Evolutionary conservation across 2,113 vertebrate genomes (phyloP), one percentile per base, ranked within the genome.

Genomic region (Ammospiza caudacuta): DNA sequence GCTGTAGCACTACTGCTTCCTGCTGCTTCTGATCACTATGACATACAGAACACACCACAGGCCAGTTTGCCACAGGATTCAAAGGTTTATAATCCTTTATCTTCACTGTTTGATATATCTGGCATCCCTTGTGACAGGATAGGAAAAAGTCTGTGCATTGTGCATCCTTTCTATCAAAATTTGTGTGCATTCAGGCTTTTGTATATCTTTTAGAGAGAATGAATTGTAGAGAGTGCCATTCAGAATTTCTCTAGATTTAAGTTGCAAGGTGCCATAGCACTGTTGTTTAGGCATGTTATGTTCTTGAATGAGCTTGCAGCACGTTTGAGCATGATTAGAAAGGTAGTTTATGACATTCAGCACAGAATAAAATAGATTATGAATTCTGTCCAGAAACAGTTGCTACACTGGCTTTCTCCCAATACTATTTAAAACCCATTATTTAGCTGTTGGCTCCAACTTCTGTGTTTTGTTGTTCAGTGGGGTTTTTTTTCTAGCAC

Each of bases 381-480:
- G 51, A 80, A 89, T 95, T 92, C 70, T 85, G 21, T 87, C 43
- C 67, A 82, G 79, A 57, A 95, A 37, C 49, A 63, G 31, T 78
- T 95, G 52, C 61, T 87, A 10, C 6, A 51, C 63, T 96, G 93
- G 81, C 78, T 91, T 73, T n/a, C 27, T 77, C 51, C 91, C 93
- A 92, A 11, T 55, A 39, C n/a, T 92, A 51, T 96, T 84, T 90
- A 61, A 89, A 92, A 79, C 46, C 52, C 49, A 52, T 82, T 87
- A 87, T 95, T 95, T 94, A 91, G 51, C 70, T 80, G n/a, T 58
- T 95, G 95, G 87, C 70, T 91, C n/a, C 54, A 95, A 46, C 31
- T 89, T 84, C 58, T 82, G 16, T 54, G 49, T 29, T 92, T 87
- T 85, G 54, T 68, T 62, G 27, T 68, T 79, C 33, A 12, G 11